These are phyloP conservation scores for Melinaea marsaeus DNA, from an alignment of 2,888 invertebrate species.

Conservation along the genomic window DNA sequence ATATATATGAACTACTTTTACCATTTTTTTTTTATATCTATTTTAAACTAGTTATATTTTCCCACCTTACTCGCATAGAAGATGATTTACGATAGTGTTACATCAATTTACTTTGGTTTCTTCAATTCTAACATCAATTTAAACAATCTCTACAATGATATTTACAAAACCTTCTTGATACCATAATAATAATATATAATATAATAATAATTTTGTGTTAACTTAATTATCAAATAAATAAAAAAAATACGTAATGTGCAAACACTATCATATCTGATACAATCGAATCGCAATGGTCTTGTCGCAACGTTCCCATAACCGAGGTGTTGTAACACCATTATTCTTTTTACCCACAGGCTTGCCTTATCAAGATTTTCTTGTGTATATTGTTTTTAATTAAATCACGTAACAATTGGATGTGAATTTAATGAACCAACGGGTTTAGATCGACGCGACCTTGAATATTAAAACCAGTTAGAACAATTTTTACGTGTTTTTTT, in stretches of 20 bases:
- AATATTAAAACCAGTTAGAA: neutral
- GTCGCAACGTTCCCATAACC: conserved; percentile 64
- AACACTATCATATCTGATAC: conserved; percentile 31
- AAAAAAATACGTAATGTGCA: conserved; percentile 17
- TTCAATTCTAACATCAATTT: too few relatives aligned
- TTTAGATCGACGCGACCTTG: conserved; percentile 19
- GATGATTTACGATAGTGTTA: too few relatives aligned
- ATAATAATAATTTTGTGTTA: too few relatives aligned
- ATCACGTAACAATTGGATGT: conserved; percentile 28
- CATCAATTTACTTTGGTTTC: too few relatives aligned
- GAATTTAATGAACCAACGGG: conserved; percentile 19
- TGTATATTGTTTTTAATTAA: conserved; percentile 30
- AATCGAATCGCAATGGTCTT: conserved; percentile 31
- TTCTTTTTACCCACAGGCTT: conserved; percentile 61
- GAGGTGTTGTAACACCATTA: conserved; percentile 68
- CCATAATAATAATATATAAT: too few relatives aligned
- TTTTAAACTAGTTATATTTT: too few relatives aligned
- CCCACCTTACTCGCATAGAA: too few relatives aligned
- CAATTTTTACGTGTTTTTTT: neutral
- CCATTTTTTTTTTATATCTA: too few relatives aligned
- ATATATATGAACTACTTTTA: too few relatives aligned
- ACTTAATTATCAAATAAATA: conserved; percentile 8
- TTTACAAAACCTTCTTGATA: too few relatives aligned
- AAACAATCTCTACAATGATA: too few relatives aligned
- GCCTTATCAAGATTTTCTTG: conserved; percentile 54